A percentile compares a stretch with the other conserved stretches of the same genome.
phyloP scores from a whole-genome alignment of 2,888 invertebrate species.

The Holacanthella duospinosa region DNA sequence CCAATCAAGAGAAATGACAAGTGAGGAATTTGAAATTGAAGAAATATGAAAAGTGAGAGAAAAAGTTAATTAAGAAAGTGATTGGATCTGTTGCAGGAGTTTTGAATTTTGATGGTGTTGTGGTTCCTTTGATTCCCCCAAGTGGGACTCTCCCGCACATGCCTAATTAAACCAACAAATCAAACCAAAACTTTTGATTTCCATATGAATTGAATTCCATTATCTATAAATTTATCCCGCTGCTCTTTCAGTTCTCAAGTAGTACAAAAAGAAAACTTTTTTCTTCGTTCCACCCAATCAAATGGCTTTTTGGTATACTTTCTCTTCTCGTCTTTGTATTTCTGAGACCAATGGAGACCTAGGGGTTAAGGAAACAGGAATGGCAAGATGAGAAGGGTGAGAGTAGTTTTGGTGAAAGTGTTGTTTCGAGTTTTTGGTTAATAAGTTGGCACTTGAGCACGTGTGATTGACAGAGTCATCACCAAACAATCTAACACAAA shows the following conservation, averaged over 20 bases:
- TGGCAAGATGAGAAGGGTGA: too few relatives aligned
- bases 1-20: too few relatives aligned
- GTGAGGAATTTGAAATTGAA: too few relatives aligned
- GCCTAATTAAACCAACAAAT: background rate
- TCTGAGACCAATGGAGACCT: background rate
- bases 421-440: background rate
- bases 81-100: background rate
- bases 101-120: background rate
- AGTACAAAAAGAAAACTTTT: background rate
- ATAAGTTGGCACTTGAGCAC: background rate
- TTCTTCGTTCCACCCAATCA: background rate
- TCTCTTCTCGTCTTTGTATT: too few relatives aligned
- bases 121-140: background rate
- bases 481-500: background rate
- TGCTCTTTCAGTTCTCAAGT: background rate
- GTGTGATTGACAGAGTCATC: conserved; percentile 9
- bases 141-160: background rate
- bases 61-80: background rate
- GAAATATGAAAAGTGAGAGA: too few relatives aligned
- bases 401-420: background rate
- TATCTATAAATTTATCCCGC: background rate
- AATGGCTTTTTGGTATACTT: too few relatives aligned
- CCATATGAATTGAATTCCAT: conserved; percentile 3
- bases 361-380: too few relatives aligned
- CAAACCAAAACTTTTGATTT: background rate